A percentile compares a stretch with the other conserved stretches of the same genome.
These are phyloP conservation scores for Amblyteles armatorius DNA, from an alignment of 2,888 invertebrate genomes.

Conservation along the genomic window DNA sequence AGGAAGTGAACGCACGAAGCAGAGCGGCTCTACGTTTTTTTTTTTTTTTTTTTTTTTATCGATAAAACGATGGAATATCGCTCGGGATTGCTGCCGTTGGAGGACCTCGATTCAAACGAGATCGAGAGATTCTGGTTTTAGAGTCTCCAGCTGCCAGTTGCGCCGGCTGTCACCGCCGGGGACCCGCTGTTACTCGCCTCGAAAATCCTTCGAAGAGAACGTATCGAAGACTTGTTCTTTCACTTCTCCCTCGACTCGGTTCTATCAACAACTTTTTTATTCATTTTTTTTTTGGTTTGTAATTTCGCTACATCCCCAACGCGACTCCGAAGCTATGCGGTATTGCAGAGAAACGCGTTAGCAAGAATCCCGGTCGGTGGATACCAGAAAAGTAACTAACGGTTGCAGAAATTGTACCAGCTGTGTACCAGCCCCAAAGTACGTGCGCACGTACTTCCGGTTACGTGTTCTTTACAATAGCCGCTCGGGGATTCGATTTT, in stretches of 20 bases:
- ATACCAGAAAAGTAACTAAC: background rate
- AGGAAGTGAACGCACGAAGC: background rate
- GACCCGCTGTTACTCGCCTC: slow-evolving; percentile 8
- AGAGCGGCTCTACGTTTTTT: background rate
- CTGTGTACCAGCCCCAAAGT: background rate
- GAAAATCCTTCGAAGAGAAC: slow-evolving; percentile 3
- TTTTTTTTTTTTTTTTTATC: background rate
- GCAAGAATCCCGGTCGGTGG: background rate
- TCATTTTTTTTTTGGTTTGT: background rate
- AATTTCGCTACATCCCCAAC: slow-evolving; percentile 13
- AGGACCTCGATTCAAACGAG: background rate
- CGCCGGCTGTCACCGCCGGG: slow-evolving; percentile 5
- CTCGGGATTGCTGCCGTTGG: background rate
- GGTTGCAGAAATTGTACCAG: slow-evolving; percentile 10
- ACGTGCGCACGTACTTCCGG: slow-evolving; percentile 1
- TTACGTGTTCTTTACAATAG: background rate
- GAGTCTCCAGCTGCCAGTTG: background rate
- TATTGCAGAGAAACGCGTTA: slow-evolving; percentile 11
- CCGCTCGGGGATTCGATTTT: background rate
- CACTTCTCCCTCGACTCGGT: background rate
- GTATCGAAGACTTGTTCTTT: slow-evolving; percentile 13
- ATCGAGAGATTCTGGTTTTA: background rate
- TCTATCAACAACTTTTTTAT: background rate
- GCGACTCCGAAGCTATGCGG: background rate
- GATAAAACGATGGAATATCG: slow-evolving; percentile 4